Evolutionary conservation across 2,113 vertebrate species (phyloP), one percentile per base, ranked within the genome.

Genomic region (Equus quagga): DNA sequence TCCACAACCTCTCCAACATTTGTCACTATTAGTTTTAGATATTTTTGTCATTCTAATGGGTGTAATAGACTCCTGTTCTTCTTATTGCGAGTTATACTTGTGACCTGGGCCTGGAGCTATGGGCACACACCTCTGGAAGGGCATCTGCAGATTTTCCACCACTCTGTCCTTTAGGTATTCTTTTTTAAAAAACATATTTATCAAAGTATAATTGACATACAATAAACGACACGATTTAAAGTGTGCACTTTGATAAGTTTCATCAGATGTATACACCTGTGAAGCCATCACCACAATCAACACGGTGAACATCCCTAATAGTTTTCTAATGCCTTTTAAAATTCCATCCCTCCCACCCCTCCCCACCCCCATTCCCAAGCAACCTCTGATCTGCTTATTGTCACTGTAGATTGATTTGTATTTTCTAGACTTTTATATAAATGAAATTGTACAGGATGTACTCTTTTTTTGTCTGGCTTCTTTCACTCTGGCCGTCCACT

Each of bases 391-490:
- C 85, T 81, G 70, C 54, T 87, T 94, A 62, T 54, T 93, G 56
- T 87, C 75, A 54, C 56, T 51, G 3, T 46, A 78, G 73, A 49
- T 72, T 41, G 75, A 56, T 92, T 83, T 80, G 80, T 46, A 62
- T 87, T 87, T 95, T 79, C 84, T 69, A 78, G 44, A 78, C 56
- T 79, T 86, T 60, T 51, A 70, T 33, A 21, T 60, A 85, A 76
- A 76, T 82, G 33, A 78, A 81, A 51, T 44, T 23, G 69, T 14
- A 56, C 46, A 75, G 17, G 24, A 21, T 7, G 15, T 75, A 33
- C 33, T 82, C 56, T 44, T 60, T 49, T 33, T 33, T n/a, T 76
- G n/a, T 41, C 70, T 82, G 79, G 21, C 31, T 93, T 72, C n/a
- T 58, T 73, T 90, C 62, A 7, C n/a, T 64, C 49, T 62, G 56